Base-by-base conservation (phyloP, 2,113 vertebrate genomes). In the Ictidomys tridecemlineatus region DNA sequence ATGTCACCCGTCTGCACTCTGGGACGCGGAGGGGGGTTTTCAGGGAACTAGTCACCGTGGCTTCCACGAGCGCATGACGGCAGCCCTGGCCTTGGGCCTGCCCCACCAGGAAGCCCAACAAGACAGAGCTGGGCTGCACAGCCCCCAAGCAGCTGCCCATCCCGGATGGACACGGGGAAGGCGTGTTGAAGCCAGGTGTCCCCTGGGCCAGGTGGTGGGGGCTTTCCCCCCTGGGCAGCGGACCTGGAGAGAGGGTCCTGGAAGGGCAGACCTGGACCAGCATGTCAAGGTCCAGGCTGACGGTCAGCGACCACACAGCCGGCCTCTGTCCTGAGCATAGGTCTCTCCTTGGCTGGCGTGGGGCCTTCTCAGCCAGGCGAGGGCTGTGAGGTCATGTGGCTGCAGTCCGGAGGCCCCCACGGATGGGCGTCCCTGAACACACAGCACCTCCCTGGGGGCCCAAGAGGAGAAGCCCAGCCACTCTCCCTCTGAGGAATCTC, bases 321-420 rank as follows among this genome's bases (percentile, higher is more conserved):
- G 51, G 70, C 34, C 2, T 0, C 1, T 8, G 24, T 8, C 65
- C 5, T 0, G 34, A 10, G 2, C 5, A 0, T 53, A 13, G 8
- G 6, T 72, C 61, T 28, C 18, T 37, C 37, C 10, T n/a, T 28
- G 86, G 30, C 77, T 61, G 53, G 61, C 24, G 0, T 10, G 61
- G 61, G 1, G 8, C 61, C 61, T 22, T 61, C 8, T 1, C 6
- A 61, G 20, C 58, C 58, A 14, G 22, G 58, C 22, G 2, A n/a
- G 18, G 51, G 65, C 48, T 12, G 51, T 65, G 48, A 78, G 11
- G 2, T 8, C 5, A 34, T 6, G 16, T 2, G 2, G 79, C 24
- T 39, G 5, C 74, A 24, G 14, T 8, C 53, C 32, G 30, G 10
- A 73, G 74, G 73, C 28, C n/a, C n/a, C 51, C 42, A 51, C 48